Evolutionary conservation across 2,113 vertebrate genomes (phyloP).

Genomic region (Ginglymostoma cirratum): DNA sequence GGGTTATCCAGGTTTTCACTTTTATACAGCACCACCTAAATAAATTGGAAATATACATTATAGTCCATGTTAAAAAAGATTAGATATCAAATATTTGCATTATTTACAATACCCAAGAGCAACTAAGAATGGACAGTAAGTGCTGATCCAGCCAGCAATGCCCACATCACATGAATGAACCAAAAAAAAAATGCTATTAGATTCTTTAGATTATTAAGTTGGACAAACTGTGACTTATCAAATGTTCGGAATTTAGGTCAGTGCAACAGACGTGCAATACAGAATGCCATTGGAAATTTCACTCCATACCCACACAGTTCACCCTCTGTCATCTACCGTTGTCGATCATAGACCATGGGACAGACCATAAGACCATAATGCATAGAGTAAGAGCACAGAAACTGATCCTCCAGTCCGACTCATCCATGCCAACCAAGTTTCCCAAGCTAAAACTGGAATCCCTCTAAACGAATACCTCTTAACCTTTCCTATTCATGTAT

Average conservation of each 20-base stretch:
- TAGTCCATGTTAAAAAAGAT: background rate
- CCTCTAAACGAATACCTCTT: too few relatives aligned
- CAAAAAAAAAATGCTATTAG: too few relatives aligned
- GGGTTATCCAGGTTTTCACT: slow-evolving; percentile 93
- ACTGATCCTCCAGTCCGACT: too few relatives aligned
- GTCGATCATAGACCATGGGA: too few relatives aligned
- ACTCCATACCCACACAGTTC: background rate
- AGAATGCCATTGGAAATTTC: background rate
- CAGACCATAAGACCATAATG: background rate
- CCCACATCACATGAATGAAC: too few relatives aligned
- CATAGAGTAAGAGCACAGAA: too few relatives aligned
- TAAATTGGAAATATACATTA: background rate
- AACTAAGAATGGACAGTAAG: too few relatives aligned
- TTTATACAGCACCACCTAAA: slow-evolving; percentile 88
- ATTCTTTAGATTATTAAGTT: background rate
- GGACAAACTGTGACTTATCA: background rate
- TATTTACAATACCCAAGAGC: background rate
- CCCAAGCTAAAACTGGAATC: too few relatives aligned
- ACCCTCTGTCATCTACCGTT: background rate
- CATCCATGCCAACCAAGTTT: too few relatives aligned
- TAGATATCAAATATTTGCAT: background rate
- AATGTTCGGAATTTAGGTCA: background rate
- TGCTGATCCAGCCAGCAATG: too few relatives aligned
- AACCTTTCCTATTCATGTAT: too few relatives aligned
- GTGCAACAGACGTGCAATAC: too few relatives aligned